Conservation (phyloP, 1,140 invertebrate genomes). For the Nomia melanderi region DNA sequence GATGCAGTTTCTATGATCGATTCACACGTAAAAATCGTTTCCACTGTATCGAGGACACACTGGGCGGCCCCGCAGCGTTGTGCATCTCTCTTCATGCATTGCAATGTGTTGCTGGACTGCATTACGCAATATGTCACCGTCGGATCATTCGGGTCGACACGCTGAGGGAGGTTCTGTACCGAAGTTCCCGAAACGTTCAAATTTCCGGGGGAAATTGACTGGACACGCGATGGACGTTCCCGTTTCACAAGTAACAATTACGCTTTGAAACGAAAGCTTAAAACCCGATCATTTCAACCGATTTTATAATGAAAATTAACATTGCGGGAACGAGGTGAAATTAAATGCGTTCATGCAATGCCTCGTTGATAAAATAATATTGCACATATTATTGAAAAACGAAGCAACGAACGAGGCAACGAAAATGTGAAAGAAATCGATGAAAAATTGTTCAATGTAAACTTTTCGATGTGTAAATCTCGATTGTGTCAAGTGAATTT, state of each 20-base stretch:
- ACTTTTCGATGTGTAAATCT: too few species aligned
- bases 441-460: too few species aligned
- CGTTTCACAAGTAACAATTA: not conserved
- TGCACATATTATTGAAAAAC: too few species aligned
- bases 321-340: not conserved
- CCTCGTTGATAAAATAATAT: too few species aligned
- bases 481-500: too few species aligned
- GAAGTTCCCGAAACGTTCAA: slow-evolving; percentile 24
- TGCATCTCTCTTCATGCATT: slow-evolving; percentile 26
- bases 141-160: slow-evolving; percentile 15
- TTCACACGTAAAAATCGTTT: slow-evolving; percentile 19
- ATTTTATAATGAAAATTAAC: not conserved
- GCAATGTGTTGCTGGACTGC: slow-evolving; percentile 2
- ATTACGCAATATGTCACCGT: slow-evolving; percentile 32
- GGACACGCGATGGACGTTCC: not conserved
- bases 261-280: not conserved
- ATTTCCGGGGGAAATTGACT: slow-evolving; percentile 19
- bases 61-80: not conserved
- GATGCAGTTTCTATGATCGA: slow-evolving; percentile 22
- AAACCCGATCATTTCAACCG: not conserved
- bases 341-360: too few species aligned
- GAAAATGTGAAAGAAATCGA: too few species aligned
- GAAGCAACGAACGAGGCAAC: too few species aligned
- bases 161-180: slow-evolving; percentile 8
- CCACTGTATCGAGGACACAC: not conserved